phyloP scores from a whole-genome alignment of 2,113 vertebrate species.

The Cyanistes caeruleus region DNA sequence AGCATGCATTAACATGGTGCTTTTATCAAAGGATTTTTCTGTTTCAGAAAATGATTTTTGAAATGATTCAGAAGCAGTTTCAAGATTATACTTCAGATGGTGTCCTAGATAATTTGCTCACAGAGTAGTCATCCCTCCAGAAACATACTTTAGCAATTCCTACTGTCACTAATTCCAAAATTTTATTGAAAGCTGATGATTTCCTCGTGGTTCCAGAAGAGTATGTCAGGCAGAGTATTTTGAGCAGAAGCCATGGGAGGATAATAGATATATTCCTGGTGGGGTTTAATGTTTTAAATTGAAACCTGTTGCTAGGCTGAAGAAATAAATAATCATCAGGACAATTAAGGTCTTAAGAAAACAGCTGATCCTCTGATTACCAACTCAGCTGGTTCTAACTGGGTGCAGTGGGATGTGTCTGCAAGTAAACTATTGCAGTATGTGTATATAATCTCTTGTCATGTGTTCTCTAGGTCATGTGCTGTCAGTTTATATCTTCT shows the following conservation, averaged over 20 bases:
- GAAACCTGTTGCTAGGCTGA: conserved; percentile 21
- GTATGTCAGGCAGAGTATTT: neutral
- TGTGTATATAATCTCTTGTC: neutral
- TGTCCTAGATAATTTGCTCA: neutral
- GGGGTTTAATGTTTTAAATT: neutral
- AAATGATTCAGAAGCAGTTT: neutral
- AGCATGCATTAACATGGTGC: neutral
- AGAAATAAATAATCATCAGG: conserved; percentile 24
- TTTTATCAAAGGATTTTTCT: conserved; percentile 32
- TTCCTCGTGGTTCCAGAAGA: neutral
- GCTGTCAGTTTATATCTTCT: neutral
- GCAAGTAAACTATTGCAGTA: neutral
- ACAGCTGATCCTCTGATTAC: neutral
- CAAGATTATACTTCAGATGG: neutral
- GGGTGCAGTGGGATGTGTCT: neutral
- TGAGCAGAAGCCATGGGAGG: neutral
- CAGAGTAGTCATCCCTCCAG: neutral
- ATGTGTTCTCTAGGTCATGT: neutral
- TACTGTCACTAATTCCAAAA: neutral
- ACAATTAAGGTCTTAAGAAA: neutral
- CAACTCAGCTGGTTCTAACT: neutral
- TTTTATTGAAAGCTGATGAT: neutral
- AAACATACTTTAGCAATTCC: neutral
- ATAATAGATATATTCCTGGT: conserved; percentile 3
- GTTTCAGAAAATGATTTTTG: conserved; percentile 16